A percentile compares a stretch with the other conserved stretches of the same genome.
Evolutionary conservation across 2,113 vertebrate genomes (phyloP).

Genomic region (Tricholaema leucomelas): DNA sequence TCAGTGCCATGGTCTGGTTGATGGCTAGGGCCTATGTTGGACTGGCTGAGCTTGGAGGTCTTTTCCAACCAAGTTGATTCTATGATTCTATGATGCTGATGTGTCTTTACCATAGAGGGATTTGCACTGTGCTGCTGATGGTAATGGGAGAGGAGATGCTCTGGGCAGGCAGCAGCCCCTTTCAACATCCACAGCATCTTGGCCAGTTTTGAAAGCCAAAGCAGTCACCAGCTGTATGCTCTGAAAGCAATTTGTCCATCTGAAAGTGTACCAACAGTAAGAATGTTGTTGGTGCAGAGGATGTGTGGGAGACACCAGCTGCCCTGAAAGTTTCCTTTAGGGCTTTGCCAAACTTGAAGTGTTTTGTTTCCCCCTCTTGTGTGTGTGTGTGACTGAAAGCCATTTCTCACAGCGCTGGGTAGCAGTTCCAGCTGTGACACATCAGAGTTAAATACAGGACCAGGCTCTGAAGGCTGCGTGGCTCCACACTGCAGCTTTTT

Average conservation of each 20-base stretch:
- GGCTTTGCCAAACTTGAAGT: background rate
- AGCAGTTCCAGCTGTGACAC: background rate
- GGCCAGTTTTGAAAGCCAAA: background rate
- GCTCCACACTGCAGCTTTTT: background rate
- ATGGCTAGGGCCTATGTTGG: too few relatives aligned
- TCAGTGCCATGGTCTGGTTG: too few relatives aligned
- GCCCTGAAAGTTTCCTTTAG: background rate
- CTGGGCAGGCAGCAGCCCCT: background rate
- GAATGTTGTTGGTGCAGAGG: background rate
- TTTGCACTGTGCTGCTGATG: background rate
- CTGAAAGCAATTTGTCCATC: constrained; percentile 22
- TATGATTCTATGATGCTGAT: background rate
- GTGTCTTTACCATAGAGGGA: constrained; percentile 4
- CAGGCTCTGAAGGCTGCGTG: background rate
- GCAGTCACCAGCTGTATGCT: background rate
- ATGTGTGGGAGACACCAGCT: constrained; percentile 18
- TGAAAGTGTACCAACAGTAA: background rate
- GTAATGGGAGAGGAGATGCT: constrained; percentile 5
- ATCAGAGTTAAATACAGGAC: background rate
- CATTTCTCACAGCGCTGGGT: background rate
- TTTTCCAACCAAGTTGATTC: too few relatives aligned
- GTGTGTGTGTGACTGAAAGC: background rate
- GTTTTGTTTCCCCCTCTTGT: too few relatives aligned
- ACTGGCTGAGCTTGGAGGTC: too few relatives aligned
- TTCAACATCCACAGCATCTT: background rate